Percentiles rank a stretch among this genome's conserved stretches.
Evolutionary conservation across 2,888 invertebrate species (phyloP).

Genomic region (Idaea aversata): DNA sequence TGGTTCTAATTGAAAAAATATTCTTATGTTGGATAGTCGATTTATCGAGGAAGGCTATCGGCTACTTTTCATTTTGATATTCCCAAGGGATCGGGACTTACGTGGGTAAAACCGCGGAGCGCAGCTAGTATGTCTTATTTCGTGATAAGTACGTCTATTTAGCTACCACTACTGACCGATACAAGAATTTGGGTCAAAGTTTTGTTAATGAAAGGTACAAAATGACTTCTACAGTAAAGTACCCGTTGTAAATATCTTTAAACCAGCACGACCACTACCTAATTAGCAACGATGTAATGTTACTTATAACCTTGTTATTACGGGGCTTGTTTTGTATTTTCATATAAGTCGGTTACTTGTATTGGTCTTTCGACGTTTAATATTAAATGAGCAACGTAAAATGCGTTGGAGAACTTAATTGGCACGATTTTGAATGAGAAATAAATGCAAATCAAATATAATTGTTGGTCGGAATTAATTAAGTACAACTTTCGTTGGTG

Average conservation of each 20-base stretch:
- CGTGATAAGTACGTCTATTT: no score
- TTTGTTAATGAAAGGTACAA: no score
- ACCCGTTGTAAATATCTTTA: not conserved
- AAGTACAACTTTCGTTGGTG: not conserved
- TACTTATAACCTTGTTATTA: slow-evolving; percentile 11
- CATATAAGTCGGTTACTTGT: slow-evolving; percentile 5
- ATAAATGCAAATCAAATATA: not conserved
- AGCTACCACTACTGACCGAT: no score
- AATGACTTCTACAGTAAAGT: no score
- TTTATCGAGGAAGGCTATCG: no score
- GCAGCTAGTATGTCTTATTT: no score
- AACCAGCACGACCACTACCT: slow-evolving; percentile 3
- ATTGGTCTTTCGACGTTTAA: slow-evolving; percentile 17
- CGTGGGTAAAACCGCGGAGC: no score
- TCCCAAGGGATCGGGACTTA: no score
- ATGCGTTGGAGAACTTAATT: slow-evolving; percentile 17
- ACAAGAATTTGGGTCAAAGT: no score
- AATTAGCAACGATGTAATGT: slow-evolving; percentile 16
- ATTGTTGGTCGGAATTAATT: not conserved
- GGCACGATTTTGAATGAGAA: slow-evolving; percentile 13
- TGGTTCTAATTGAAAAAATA: no score
- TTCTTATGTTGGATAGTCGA: no score
- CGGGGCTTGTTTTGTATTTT: slow-evolving; percentile 13
- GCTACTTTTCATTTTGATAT: no score
- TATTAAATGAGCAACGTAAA: slow-evolving; percentile 24